Base-by-base conservation (phyloP, 2,888 invertebrate species). In the Smittia sp. region DNA sequence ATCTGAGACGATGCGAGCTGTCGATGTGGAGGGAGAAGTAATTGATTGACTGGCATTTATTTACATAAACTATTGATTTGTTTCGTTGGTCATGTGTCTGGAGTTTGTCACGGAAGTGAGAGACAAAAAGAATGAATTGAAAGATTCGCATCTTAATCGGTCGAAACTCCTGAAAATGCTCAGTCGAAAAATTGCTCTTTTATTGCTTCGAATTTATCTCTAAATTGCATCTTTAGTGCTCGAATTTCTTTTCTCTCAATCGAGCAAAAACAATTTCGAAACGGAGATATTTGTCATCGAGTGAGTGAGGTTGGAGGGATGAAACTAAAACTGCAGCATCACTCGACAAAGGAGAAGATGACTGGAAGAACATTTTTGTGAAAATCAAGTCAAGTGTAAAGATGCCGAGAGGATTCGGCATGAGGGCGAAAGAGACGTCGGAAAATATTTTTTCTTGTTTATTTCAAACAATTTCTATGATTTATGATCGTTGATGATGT, bases 191-290 rank as follows among this genome's bases (percentile, higher is more conserved):
- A 70, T 70, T 70, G 70, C 18, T 70, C 27, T 72, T 72, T 72
- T 72, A 72, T 72, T 72, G 72, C 62, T 70, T 58, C 18, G 32
- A 9, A 11, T 62, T 62, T 72, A 72, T 72, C 72, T 62, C 62
- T 39, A 72, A 72, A 72, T 72, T 62, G 72, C 72, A 72, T 72
- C 72, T 72, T 72, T 54, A 62, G 27, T 69, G 69, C 54, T 69
- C 24, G 41, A 27, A 18, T 18, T 24, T 41, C 41, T n/a, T n/a
- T n/a, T 20, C 11, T 38, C 11, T 39, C 39, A n/a, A 20, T 32
- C 11, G 22, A 70, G 32, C 4, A 63, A 27, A 63, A 63, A 63
- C 58, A 20, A 18, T 9, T 27, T 27, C 27, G 15, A 18, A 58
- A 22, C 58, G 13, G 13, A n/a, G 24, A 58, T n/a, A 58, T n/a